Conservation (phyloP, 2,888 invertebrate species). For the Idaea dimidiata region DNA sequence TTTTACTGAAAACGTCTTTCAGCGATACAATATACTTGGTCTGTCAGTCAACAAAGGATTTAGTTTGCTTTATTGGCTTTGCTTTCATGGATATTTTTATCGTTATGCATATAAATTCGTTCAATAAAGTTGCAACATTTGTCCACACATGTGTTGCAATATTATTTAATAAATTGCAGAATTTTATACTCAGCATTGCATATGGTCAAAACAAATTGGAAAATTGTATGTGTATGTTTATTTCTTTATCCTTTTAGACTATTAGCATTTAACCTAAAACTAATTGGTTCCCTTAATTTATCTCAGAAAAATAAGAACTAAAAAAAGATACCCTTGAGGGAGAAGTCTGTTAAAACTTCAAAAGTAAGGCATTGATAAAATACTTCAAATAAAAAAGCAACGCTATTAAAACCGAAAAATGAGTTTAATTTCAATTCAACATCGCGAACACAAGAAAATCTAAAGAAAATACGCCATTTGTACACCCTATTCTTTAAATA, state of each 20-base stretch:
- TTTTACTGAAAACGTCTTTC: neutral
- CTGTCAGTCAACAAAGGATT: neutral
- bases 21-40: neutral
- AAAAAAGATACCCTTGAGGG: too few species aligned
- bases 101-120: neutral
- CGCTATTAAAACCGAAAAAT: neutral
- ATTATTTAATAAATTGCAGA: neutral
- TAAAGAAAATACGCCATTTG: neutral
- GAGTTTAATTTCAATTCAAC: neutral
- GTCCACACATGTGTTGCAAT: neutral
- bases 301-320: too few species aligned
- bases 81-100: neutral
- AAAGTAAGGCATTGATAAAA: too few species aligned
- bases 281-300: too few species aligned
- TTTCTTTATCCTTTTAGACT: too few species aligned
- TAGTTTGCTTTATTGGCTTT: neutral
- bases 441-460: too few species aligned
- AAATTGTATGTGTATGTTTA: too few species aligned
- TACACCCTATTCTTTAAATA: neutral
- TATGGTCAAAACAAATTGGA: too few species aligned
- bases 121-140: neutral
- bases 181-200: neutral
- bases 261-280: too few species aligned
- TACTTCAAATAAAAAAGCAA: too few species aligned
- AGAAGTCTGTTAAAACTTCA: too few species aligned